Evolutionary conservation across 2,888 invertebrate species (phyloP).

Genomic region (Mythimna loreyi): DNA sequence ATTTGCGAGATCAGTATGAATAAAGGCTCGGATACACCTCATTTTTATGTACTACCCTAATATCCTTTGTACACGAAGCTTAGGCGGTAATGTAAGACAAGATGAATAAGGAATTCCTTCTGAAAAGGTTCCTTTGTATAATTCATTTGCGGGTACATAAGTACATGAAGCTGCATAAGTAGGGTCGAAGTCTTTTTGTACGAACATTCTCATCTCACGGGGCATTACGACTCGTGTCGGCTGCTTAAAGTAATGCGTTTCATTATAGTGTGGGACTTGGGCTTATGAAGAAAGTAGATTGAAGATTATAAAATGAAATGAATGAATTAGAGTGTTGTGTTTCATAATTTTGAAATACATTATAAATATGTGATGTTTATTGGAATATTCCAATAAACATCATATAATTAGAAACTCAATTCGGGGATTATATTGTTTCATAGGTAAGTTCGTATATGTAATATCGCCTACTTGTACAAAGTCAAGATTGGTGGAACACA

Average conservation of each 20-base stretch:
- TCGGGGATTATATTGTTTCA: too few relatives aligned
- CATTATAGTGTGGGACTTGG: constrained; percentile 18
- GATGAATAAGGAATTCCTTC: constrained; percentile 72
- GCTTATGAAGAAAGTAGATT: neutral
- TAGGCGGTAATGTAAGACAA: constrained; percentile 69
- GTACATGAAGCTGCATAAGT: constrained; percentile 66
- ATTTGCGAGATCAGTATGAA: constrained; percentile 35
- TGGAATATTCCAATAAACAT: too few relatives aligned
- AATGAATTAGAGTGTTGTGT: too few relatives aligned
- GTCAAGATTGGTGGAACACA: too few relatives aligned
- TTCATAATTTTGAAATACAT: neutral
- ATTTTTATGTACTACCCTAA: constrained; percentile 51
- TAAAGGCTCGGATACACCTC: constrained; percentile 33
- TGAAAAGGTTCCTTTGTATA: constrained; percentile 70
- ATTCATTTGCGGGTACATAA: constrained; percentile 72
- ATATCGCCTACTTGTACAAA: too few relatives aligned
- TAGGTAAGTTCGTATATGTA: too few relatives aligned
- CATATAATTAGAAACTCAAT: too few relatives aligned
- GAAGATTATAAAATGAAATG: neutral
- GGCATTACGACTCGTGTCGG: constrained; percentile 46
- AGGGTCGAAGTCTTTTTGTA: constrained; percentile 64
- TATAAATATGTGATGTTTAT: too few relatives aligned
- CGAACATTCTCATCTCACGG: constrained; percentile 46
- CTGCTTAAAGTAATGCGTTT: constrained; percentile 35
- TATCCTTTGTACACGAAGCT: constrained; percentile 66